A percentile compares a stretch with the other conserved stretches of the same genome.
These are phyloP conservation scores for Drosophila sordidapex DNA, from an alignment of 2,888 invertebrate species.

Conservation along the genomic window DNA sequence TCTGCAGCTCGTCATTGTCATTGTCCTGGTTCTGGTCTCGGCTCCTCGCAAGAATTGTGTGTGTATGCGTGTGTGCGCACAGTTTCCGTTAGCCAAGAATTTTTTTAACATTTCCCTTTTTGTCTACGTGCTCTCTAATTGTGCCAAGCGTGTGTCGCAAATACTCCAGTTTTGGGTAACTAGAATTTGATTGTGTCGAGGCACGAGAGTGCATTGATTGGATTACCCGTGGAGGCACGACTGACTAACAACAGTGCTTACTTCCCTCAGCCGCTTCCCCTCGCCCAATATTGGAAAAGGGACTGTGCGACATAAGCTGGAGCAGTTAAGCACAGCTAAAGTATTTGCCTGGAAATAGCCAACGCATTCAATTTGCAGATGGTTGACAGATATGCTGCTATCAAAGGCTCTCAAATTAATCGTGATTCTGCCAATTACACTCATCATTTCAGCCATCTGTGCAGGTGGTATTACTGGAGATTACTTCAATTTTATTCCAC, in stretches of 20 bases:
- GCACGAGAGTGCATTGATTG: conserved; percentile 73
- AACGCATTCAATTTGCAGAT: conserved; percentile 11
- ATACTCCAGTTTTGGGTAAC: conserved; percentile 64
- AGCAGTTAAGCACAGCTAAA: conserved; percentile 4
- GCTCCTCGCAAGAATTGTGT: conserved; percentile 9
- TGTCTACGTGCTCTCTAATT: conserved; percentile 55
- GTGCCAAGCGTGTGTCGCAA: conserved; percentile 48
- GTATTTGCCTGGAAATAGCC: conserved; percentile 19
- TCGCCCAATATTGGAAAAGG: conserved; percentile 25
- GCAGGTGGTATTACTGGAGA: not conserved
- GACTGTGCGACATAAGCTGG: conserved; percentile 27
- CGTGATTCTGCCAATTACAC: conserved; percentile 37
- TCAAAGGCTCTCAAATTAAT: conserved; percentile 35
- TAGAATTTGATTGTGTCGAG: conserved; percentile 75
- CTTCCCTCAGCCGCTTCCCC: not conserved
- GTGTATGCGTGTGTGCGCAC: conserved; percentile 25
- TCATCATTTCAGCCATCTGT: conserved; percentile 16
- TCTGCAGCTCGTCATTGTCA: conserved; percentile 50
- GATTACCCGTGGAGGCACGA: conserved; percentile 48
- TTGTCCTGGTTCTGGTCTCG: conserved; percentile 40
- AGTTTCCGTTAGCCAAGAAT: conserved; percentile 29
- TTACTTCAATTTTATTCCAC: not conserved
- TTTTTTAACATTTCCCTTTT: conserved; percentile 30
- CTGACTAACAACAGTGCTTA: conserved; percentile 12
- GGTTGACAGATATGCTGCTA: conserved; percentile 17